These are phyloP conservation scores for Cynaeus angustus DNA, from an alignment of 2,888 invertebrate genomes.

Conservation along the genomic window DNA sequence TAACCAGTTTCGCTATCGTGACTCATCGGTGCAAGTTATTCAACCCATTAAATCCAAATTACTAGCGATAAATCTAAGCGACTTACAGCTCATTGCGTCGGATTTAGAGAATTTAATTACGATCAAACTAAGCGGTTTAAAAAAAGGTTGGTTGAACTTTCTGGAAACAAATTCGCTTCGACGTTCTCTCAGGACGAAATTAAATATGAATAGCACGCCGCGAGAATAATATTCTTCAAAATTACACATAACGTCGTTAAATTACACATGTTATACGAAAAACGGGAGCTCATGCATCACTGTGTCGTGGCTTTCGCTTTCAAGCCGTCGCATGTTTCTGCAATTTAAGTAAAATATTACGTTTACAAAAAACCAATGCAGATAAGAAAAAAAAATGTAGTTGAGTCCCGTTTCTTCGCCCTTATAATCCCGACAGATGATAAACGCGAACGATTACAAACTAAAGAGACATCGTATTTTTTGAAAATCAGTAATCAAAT, in stretches of 20 bases:
- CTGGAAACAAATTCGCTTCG: too few relatives aligned
- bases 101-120: constrained; percentile 4
- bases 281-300: constrained; percentile 28
- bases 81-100: background rate
- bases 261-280: constrained; percentile 22
- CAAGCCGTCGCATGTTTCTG: constrained; percentile 27
- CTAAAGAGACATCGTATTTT: background rate
- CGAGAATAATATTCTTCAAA: constrained; percentile 8
- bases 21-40: background rate
- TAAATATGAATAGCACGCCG: constrained; percentile 3
- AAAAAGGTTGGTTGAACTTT: background rate
- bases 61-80: background rate
- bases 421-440: background rate
- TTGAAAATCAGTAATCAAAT: background rate
- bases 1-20: too few relatives aligned
- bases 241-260: constrained; percentile 14
- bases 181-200: constrained; percentile 10
- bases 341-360: constrained; percentile 31
- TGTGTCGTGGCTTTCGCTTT: constrained; percentile 32
- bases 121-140: background rate
- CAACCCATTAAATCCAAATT: background rate
- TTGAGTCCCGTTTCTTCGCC: background rate
- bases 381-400: constrained; percentile 13
- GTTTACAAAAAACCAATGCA: constrained; percentile 23
- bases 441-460: background rate